These are phyloP conservation scores for Dreissena polymorpha DNA, from an alignment of 1,140 invertebrate species.

Conservation along the genomic window DNA sequence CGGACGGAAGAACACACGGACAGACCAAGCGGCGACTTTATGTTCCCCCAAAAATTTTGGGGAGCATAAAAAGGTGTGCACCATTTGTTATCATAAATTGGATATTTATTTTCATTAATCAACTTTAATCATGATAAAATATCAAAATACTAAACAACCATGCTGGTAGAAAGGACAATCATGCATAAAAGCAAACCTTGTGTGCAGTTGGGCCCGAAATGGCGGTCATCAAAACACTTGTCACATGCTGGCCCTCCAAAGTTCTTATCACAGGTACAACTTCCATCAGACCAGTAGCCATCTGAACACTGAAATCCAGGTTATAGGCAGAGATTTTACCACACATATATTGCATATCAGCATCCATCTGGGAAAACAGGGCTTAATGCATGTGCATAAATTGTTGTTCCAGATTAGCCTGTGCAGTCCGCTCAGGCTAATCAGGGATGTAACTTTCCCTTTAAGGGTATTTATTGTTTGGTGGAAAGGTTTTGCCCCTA, in stretches of 20 bases:
- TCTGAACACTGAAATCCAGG: conserved; percentile 41
- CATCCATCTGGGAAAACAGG: neutral
- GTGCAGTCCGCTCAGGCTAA: neutral
- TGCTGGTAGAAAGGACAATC: no score
- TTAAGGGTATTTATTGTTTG: neutral
- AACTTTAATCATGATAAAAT: no score
- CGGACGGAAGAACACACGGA: no score
- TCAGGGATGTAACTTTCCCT: neutral
- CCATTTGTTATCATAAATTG: no score
- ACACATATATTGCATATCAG: neutral
- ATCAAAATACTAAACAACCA: no score
- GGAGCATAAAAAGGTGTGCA: no score
- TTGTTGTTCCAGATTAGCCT: neutral
- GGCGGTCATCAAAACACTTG: conserved; percentile 22
- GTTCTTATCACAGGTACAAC: conserved; percentile 37
- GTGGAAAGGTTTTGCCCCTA: no score
- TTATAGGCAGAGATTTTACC: neutral
- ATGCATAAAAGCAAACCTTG: conserved; percentile 26
- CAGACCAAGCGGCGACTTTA: no score
- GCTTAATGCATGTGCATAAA: neutral
- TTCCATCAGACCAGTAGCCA: conserved; percentile 35
- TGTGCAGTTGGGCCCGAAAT: conserved; percentile 46
- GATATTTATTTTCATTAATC: no score
- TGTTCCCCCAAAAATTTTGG: no score
- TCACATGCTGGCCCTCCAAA: conserved; percentile 48